A percentile compares a stretch with the other conserved stretches of the same genome.
Conservation (phyloP, 23 tunicate species). For the Ascidia mentula region DNA sequence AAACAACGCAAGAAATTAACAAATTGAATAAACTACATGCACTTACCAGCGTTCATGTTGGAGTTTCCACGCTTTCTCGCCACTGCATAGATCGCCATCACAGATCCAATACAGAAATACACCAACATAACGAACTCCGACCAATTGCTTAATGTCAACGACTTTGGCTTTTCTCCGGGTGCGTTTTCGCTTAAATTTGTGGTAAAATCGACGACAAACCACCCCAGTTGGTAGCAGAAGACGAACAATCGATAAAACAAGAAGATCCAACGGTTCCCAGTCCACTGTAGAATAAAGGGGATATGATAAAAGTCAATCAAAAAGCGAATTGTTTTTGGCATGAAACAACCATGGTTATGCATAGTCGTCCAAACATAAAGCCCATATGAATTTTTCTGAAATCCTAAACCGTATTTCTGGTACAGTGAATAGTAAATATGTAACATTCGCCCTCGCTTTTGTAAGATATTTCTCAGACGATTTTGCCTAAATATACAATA, state of each 20-base stretch:
- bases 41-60: background rate
- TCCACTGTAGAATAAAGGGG: slow-evolving; percentile 50
- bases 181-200: background rate
- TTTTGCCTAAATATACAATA: too few relatives aligned
- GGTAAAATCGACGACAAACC: slow-evolving; percentile 32
- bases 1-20: too few relatives aligned
- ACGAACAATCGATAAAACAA: slow-evolving; percentile 47
- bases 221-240: slow-evolving; percentile 26
- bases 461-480: too few relatives aligned
- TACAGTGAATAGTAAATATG: too few relatives aligned
- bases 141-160: slow-evolving; percentile 43
- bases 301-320: too few relatives aligned
- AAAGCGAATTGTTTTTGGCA: too few relatives aligned
- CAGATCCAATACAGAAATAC: slow-evolving; percentile 28
- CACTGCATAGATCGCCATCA: slow-evolving; percentile 34
- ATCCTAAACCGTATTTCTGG: too few relatives aligned
- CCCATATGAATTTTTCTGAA: too few relatives aligned
- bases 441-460: too few relatives aligned
- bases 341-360: too few relatives aligned
- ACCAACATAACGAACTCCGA: slow-evolving; percentile 33
- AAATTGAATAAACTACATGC: too few relatives aligned
- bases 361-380: too few relatives aligned
- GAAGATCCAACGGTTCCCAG: slow-evolving; percentile 43
- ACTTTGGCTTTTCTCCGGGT: background rate
- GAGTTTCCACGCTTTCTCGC: background rate